Evolutionary conservation across 2,888 invertebrate genomes (phyloP).

Genomic region (Tipula helvola): DNA sequence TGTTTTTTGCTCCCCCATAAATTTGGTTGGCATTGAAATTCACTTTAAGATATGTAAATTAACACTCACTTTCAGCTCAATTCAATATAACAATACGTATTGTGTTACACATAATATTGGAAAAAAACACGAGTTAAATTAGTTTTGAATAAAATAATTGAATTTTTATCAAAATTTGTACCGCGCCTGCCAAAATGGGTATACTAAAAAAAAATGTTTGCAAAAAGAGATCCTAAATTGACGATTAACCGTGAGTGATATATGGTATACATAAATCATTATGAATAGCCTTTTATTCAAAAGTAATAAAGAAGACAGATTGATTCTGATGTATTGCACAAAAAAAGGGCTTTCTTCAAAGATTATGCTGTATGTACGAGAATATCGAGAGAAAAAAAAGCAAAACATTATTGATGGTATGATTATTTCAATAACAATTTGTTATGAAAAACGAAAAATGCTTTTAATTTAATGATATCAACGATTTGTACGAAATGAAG

Average conservation of each 20-base stretch:
- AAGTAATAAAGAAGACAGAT: background rate
- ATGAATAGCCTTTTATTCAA: background rate
- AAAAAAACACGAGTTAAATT: background rate
- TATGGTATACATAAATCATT: background rate
- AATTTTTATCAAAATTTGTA: background rate
- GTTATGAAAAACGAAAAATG: background rate
- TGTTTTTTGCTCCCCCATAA: background rate
- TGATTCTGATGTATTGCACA: background rate
- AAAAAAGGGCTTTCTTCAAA: background rate
- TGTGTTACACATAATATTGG: background rate
- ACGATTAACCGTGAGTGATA: background rate
- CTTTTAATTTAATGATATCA: background rate
- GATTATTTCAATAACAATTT: background rate
- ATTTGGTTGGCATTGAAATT: background rate
- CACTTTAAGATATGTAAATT: background rate
- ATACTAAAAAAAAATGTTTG: background rate
- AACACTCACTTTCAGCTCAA: background rate
- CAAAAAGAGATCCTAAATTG: background rate
- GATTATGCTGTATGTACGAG: background rate
- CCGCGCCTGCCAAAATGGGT: background rate
- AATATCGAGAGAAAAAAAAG: background rate
- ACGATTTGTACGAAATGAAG: background rate
- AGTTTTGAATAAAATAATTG: background rate
- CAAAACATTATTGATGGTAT: background rate
- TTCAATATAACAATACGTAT: background rate